A percentile compares a stretch with the other conserved stretches of the same genome.
Conservation (phyloP, 2,797 vertebrate species). For the Thamnophis elegans region DNA sequence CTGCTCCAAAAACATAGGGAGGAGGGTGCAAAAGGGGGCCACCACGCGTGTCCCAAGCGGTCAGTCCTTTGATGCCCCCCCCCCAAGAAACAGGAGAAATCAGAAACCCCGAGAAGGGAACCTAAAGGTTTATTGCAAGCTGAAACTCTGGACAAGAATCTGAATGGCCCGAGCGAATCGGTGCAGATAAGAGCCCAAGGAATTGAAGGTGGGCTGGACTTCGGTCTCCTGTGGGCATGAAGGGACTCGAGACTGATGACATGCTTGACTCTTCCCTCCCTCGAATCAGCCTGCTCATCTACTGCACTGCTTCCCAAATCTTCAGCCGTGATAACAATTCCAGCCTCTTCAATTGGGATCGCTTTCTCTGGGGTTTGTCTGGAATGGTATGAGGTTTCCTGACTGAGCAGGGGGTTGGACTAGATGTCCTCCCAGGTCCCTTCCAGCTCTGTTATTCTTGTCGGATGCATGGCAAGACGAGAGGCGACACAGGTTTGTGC, state of each 20-base stretch:
- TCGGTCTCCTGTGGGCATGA: not conserved
- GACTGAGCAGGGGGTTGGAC: not conserved
- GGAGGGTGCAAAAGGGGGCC: not conserved
- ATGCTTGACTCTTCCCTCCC: not conserved
- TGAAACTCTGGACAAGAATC: not conserved
- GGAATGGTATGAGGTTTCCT: not conserved
- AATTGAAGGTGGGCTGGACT: not conserved
- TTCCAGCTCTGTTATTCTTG: not conserved
- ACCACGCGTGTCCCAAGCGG: accelerated
- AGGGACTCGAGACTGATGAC: not conserved
- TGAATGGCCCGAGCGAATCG: not conserved
- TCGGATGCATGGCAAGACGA: not conserved
- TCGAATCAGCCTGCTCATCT: not conserved
- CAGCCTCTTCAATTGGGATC: not conserved
- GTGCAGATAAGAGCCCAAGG: not conserved
- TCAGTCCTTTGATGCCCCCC: not conserved
- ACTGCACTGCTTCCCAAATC: not conserved
- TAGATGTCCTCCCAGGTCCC: not conserved
- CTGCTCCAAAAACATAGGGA: not conserved
- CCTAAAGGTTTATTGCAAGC: not conserved
- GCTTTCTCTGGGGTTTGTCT: not conserved
- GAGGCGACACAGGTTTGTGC: not conserved
- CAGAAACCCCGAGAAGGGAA: not conserved
- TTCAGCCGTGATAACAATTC: too few relatives aligned
- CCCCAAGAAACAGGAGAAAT: not conserved